Conservation (phyloP, 2,113 vertebrate species). For the Prionailurus bengalensis region DNA sequence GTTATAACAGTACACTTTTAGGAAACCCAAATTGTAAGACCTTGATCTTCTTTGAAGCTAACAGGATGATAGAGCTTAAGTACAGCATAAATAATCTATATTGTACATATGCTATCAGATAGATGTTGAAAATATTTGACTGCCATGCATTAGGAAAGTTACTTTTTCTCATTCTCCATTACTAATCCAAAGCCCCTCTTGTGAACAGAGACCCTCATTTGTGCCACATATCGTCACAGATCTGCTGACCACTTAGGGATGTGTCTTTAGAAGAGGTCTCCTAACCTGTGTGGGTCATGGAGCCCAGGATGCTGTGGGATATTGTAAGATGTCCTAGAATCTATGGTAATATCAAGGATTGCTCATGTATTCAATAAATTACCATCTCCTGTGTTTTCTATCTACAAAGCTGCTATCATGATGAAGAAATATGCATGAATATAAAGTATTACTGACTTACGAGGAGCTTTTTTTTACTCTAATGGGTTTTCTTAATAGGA, state of each 20-base stretch:
- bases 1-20: background rate
- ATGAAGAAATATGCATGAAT: background rate
- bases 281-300: background rate
- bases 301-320: background rate
- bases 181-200: background rate
- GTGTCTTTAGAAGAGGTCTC: background rate
- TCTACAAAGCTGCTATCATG: background rate
- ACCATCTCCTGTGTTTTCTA: background rate
- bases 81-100: background rate
- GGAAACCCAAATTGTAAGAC: background rate
- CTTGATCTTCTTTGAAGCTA: background rate
- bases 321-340: background rate
- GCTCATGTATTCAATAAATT: background rate
- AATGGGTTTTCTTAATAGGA: background rate
- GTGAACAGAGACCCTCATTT: background rate
- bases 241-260: background rate
- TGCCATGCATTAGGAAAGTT: background rate
- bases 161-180: background rate
- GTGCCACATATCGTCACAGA: background rate
- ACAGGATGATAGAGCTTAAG: background rate
- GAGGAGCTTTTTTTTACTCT: background rate
- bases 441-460: background rate
- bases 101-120: background rate
- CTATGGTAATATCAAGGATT: background rate
- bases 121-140: background rate